A percentile compares a stretch with the other conserved stretches of the same genome.
These are phyloP conservation scores for Scotopteryx bipunctaria DNA, from an alignment of 2,888 invertebrate genomes.

Conservation along the genomic window DNA sequence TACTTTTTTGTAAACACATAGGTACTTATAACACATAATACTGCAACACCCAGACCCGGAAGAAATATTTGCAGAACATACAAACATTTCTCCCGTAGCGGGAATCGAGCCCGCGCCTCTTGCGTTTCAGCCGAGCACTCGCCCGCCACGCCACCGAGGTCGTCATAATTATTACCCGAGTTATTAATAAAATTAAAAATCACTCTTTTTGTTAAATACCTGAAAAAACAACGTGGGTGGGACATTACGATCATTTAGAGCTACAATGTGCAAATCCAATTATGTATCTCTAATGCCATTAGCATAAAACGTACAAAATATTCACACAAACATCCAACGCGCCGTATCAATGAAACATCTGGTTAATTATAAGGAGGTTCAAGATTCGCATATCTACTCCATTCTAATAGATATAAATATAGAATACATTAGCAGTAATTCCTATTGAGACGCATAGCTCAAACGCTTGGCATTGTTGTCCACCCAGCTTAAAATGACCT, in stretches of 20 bases:
- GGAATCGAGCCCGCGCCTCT: too few relatives aligned
- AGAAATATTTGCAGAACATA: too few relatives aligned
- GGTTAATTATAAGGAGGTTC: constrained; percentile 12
- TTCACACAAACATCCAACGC: constrained; percentile 24
- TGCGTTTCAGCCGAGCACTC: too few relatives aligned
- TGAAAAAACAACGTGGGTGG: neutral
- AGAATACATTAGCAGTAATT: constrained; percentile 6
- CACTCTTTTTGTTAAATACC: too few relatives aligned
- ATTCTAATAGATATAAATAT: constrained; percentile 4
- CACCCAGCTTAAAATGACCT: constrained; percentile 46
- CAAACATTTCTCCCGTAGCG: too few relatives aligned
- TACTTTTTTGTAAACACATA: too few relatives aligned
- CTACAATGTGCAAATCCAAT: constrained; percentile 12
- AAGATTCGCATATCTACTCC: neutral
- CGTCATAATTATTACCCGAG: too few relatives aligned
- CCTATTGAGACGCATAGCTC: constrained; percentile 50
- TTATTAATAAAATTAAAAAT: too few relatives aligned
- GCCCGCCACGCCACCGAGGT: too few relatives aligned
- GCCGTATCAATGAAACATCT: constrained; percentile 21
- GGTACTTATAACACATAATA: too few relatives aligned
- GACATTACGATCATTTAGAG: constrained; percentile 4
- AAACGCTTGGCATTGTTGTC: constrained; percentile 60
- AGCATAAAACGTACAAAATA: constrained; percentile 26
- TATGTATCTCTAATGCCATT: constrained; percentile 21
- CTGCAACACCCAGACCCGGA: too few relatives aligned